Base-by-base conservation (phyloP, 2,888 invertebrate species). In the Eupithecia abbreviata region DNA sequence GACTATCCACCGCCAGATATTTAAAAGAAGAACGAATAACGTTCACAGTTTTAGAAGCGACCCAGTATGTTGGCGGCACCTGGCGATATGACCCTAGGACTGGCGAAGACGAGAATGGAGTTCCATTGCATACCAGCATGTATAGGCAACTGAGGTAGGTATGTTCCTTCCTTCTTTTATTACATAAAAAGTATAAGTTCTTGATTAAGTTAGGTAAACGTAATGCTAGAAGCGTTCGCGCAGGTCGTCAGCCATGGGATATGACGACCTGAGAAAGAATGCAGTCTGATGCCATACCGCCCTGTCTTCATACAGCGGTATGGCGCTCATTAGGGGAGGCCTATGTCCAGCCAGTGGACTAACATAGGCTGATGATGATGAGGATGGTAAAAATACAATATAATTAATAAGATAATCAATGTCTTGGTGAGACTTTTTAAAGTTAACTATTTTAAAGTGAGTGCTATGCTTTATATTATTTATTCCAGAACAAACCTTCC, bases 71-170 rank as follows among this genome's bases (percentile, higher is more conserved):
- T 3, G 95, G 95, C 0, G 95, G 95, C 9, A 93, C 93, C 2
- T 95, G 95, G 95, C 83, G 94, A 62, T 95, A 92, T 80, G 94
- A 94, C 30, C 90, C 96, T 1, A 86, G 93, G 45, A 89, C 93
- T 15, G 96, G 96, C 0, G 86, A 77, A 0, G 96, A 96, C 84
- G 92, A 96, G 79, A 90, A 95, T 87, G 96, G 96, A 0, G 81
- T 94, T 12, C 96, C 96, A 0, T 87, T 96, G 15, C 96, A 96
- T 84, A 96, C 97, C 4, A 96, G 97, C 92, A 97, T 97, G 96
- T 97, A 97, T 84, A 96, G 95, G 85, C 93, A 96, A 86, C 92
- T 97, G 80, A 96, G 96, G 97, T 97, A 90, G 45, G 7, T 71
- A 47, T 18, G 15, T 75, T 42, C 62, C 30, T 10, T 58, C 18